Evolutionary conservation across 2,113 vertebrate genomes (phyloP), one percentile per base, ranked within the genome.

Genomic region (Poeciliopsis retropinna): DNA sequence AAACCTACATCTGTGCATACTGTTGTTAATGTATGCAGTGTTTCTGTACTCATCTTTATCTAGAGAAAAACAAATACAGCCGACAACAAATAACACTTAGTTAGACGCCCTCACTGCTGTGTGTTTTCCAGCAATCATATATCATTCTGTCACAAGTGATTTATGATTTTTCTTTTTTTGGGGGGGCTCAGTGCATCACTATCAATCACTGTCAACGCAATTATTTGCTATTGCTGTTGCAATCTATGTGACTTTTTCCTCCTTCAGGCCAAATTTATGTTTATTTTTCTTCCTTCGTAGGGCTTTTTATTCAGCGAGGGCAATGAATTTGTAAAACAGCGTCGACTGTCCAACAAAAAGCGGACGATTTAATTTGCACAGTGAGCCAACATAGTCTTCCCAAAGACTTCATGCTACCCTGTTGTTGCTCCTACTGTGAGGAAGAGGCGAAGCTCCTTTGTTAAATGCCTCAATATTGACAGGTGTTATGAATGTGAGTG

Each of bases 81-180:
- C 2, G 54, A 34, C 31, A 68, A 68, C 71, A 71, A 71, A 73
- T 39, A 75, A 71, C 73, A 64, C 51, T 65, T 51, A 34, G 32
- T 64, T 30, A 72, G 68, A 80, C 41, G 67, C 22, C 54, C 72
- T 66, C 32, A 71, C 64, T 75, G 80, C 70, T 77, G 30, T 2
- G 3, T 44, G 69, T 88, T 82, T 87, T 78, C 51, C 25, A 85
- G 83, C 66, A 41, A 74, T 27, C 64, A 67, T 76, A 64, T 62
- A 72, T 78, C 80, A 86, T 64, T 72, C 87, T 91, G 91, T 89
- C 92, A 87, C 75, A 73, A 78, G 62, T 91, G 91, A 94, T 93
- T 94, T 93, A 94, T 92, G 89, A 79, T 67, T 47, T 51, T 71
- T 86, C 83, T 75, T 68, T 57, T 47, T 47, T 19, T 1, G 4